Base-by-base conservation (phyloP, 1,140 invertebrate species). In the Lordiphosa stackelbergi region DNA sequence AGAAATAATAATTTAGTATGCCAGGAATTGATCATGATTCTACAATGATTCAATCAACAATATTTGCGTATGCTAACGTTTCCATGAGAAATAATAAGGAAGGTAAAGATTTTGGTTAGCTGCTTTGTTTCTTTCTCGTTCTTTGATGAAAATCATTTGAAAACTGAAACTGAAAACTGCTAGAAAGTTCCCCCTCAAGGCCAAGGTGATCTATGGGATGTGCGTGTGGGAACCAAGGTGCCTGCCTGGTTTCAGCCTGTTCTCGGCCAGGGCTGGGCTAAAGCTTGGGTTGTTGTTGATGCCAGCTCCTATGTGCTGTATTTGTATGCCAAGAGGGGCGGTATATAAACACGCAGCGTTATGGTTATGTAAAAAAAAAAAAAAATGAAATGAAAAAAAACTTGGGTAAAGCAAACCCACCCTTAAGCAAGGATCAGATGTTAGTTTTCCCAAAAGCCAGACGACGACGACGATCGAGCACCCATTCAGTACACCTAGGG, bases 371-470 rank as follows among this genome's bases (percentile, higher is more conserved):
- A 53, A 59, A 53, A 60, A 52, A 47, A 46, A 45, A 11, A 13
- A n/a, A 19, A 10, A 9, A 51, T 38, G 12, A 10, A 41, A n/a
- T n/a, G n/a, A 13, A 38, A 34, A 59, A 54, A 49, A 52, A 70
- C 47, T 56, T 69, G 61, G 56, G 38, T 58, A 28, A 7, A 31
- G 24, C 10, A 37, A 59, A 65, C 54, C 66, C 61, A 69, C 61
- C 66, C 66, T 31, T 69, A 69, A 28, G 22, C 41, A 8, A 11
- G 22, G 81, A 87, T 87, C 85, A 87, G 85, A 87, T 87, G 85
- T 87, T 86, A 87, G 85, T 84, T 87, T 87, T 87, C 85, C 85
- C 85, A 84, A 84, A 84, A 70, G 58, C 56, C 55, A 47, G 45
- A 60, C 59, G 53, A 53, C 19, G 19, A 19, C 59, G 53, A 38